Percentiles rank a stretch among this genome's conserved stretches.
phyloP scores from a whole-genome alignment of 1,140 invertebrate genomes.

The Anoplolepis gracilipes region DNA sequence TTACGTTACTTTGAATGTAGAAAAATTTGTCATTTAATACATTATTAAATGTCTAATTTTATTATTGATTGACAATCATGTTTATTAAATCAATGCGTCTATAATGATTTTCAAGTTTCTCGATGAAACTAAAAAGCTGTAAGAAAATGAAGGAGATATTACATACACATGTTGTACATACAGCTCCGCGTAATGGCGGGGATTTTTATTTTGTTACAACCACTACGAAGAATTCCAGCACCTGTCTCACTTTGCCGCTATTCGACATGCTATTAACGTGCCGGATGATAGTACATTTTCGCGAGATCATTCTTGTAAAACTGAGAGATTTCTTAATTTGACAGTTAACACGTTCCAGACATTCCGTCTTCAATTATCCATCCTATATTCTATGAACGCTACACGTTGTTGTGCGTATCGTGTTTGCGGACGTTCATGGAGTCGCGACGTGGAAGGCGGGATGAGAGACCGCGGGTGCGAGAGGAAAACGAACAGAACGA shows the following conservation, averaged over 20 bases:
- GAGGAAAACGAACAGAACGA: constrained; percentile 33
- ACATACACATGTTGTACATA: too few species aligned
- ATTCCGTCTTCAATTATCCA: constrained; percentile 46
- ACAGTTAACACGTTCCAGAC: constrained; percentile 45
- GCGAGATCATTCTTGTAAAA: not conserved
- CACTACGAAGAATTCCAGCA: not conserved
- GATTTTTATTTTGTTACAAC: not conserved
- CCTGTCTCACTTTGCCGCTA: not conserved
- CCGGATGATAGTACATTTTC: constrained; percentile 1
- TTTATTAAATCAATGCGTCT: not conserved
- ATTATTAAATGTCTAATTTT: not conserved
- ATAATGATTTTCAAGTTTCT: not conserved
- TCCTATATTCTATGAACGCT: not conserved
- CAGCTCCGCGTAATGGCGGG: not conserved
- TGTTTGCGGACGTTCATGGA: constrained; percentile 14
- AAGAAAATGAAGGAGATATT: not conserved
- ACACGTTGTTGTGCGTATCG: constrained; percentile 24
- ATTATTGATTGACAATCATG: not conserved
- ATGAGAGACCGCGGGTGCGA: constrained; percentile 26
- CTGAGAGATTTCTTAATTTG: constrained; percentile 46
- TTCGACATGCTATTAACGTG: constrained; percentile 14
- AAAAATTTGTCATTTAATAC: not conserved
- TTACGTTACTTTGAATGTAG: not conserved
- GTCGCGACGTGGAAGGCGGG: constrained; percentile 22
- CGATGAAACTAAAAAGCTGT: not conserved